phyloP scores from a whole-genome alignment of 2,797 vertebrate species.

The Scolopax bukidnonensis region DNA sequence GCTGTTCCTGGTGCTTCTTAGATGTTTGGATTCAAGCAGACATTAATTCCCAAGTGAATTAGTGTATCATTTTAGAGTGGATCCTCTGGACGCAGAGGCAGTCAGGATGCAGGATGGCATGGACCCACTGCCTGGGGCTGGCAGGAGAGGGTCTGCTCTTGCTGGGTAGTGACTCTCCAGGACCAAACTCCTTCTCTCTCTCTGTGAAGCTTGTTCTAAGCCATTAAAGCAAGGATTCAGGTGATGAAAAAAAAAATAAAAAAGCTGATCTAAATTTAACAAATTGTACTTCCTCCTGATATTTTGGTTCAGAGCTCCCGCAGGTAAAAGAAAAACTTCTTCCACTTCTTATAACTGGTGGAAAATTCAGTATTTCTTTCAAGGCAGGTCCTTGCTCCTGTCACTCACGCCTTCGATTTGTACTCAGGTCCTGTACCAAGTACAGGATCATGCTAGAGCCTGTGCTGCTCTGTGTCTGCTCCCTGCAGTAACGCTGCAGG shows the following conservation, averaged over 20 bases:
- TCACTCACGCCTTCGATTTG: background rate
- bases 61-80: rapidly evolving
- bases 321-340: background rate
- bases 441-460: background rate
- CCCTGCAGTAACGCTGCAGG: background rate
- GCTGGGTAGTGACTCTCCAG: background rate
- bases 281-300: background rate
- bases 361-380: background rate
- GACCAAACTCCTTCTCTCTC: background rate
- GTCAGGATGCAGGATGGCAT: rapidly evolving
- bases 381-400: background rate
- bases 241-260: background rate
- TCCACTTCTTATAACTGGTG: background rate
- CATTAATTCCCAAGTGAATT: background rate
- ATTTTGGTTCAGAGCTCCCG: background rate
- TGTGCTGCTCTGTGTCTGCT: background rate
- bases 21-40: background rate
- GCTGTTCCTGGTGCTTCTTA: background rate
- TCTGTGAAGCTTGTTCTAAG: slow-evolving; percentile 8
- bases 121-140: rapidly evolving
- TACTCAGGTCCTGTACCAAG: background rate
- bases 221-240: background rate
- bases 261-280: background rate
- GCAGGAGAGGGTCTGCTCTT: background rate
- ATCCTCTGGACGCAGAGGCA: background rate